Conservation (phyloP, 2,797 vertebrate species). For the Carduelis carduelis region DNA sequence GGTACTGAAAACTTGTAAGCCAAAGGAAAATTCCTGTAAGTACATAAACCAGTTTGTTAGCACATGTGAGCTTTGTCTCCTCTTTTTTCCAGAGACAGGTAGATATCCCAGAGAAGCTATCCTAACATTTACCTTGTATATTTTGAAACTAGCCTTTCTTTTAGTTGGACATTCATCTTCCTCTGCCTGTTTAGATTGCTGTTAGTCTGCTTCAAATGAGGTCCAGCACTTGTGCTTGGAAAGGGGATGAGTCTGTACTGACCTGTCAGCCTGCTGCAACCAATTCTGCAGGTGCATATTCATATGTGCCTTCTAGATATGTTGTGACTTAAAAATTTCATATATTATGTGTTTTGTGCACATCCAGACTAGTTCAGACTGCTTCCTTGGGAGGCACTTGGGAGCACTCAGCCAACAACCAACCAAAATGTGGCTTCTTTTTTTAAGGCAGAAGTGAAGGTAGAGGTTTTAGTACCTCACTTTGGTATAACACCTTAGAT, state of each 20-base stretch:
- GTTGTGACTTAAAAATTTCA: neutral
- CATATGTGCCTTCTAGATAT: rapidly evolving
- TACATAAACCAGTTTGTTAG: neutral
- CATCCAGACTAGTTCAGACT: neutral
- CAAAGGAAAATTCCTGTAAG: neutral
- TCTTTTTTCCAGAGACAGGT: neutral
- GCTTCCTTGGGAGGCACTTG: neutral
- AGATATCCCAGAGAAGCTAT: neutral
- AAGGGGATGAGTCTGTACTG: neutral
- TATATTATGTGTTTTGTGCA: neutral
- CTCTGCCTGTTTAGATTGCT: neutral
- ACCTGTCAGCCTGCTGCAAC: neutral
- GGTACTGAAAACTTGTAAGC: neutral
- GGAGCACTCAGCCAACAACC: neutral
- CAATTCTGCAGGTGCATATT: neutral
- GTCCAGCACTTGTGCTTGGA: neutral
- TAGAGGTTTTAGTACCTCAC: neutral
- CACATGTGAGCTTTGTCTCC: neutral
- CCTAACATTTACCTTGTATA: neutral
- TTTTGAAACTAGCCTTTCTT: neutral
- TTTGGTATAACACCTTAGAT: neutral
- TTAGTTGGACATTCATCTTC: neutral
- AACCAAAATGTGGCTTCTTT: neutral
- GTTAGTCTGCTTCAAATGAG: neutral
- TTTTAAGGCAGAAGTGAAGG: neutral